Conservation (phyloP, 1,140 invertebrate species). For the Drosophila prosaltans region DNA sequence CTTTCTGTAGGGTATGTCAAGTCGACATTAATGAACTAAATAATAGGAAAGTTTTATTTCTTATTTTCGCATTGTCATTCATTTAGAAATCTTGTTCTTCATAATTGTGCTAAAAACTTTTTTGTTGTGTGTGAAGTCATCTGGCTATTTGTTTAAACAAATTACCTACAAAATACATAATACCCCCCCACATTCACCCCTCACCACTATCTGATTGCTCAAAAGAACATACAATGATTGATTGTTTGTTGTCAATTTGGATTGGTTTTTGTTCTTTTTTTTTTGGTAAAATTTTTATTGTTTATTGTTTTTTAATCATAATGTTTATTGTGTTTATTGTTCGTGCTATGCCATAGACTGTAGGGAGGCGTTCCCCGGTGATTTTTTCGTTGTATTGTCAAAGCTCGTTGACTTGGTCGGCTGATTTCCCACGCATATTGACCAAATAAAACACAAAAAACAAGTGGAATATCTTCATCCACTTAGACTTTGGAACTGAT, state of each 20-base stretch:
- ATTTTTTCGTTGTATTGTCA: conserved; percentile 7
- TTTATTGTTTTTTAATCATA: conserved; percentile 79
- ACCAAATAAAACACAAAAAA: conserved; percentile 32
- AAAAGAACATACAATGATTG: conserved; percentile 57
- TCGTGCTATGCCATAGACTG: conserved; percentile 41
- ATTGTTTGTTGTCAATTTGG: conserved; percentile 53
- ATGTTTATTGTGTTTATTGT: conserved; percentile 59
- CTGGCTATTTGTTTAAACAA: conserved; percentile 70
- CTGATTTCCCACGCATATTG: conserved; percentile 61
- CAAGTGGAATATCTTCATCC: conserved; percentile 24
- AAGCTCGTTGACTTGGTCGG: conserved; percentile 40
- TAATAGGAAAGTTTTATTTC: conserved; percentile 47
- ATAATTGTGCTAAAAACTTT: conserved; percentile 37
- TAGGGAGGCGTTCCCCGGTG: conserved; percentile 29
- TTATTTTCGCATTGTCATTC: conserved; percentile 46
- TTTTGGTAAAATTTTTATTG: conserved; percentile 57
- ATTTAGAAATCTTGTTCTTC: conserved; percentile 61
- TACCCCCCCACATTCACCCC: conserved; percentile 14
- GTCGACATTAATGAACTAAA: not conserved
- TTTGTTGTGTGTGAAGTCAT: conserved; percentile 69
- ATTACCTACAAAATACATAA: conserved; percentile 49
- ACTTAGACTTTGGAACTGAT: conserved; percentile 43
- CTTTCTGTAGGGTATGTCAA: not conserved
- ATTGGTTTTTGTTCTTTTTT: conserved; percentile 11
- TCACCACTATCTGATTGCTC: not conserved